These are phyloP conservation scores for Chrysolina oricalcia DNA, from an alignment of 2,888 invertebrate species.

Conservation along the genomic window DNA sequence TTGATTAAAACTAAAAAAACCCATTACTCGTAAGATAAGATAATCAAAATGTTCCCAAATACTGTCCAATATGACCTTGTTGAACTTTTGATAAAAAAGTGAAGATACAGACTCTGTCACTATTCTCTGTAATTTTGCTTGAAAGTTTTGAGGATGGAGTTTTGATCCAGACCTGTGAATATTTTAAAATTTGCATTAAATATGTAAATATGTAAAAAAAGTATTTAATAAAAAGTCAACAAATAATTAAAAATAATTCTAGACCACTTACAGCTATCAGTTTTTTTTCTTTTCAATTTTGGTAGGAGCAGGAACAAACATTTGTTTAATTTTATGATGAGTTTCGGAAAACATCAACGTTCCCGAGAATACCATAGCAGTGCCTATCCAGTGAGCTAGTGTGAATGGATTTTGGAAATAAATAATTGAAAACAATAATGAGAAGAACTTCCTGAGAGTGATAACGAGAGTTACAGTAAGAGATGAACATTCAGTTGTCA, in stretches of 20 bases:
- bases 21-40: no score
- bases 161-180: no score
- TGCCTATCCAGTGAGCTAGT: slow-evolving; percentile 91
- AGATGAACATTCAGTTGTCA: slow-evolving; percentile 95
- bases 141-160: no score
- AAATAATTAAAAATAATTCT: slow-evolving; percentile 7
- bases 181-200: no score
- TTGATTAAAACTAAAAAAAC: no score
- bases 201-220: neutral
- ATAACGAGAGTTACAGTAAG: slow-evolving; percentile 96
- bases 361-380: slow-evolving; percentile 91
- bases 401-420: slow-evolving; percentile 98
- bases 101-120: no score
- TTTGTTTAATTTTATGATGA: slow-evolving; percentile 43
- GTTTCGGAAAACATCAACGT: slow-evolving; percentile 75
- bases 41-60: no score
- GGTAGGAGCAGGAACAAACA: slow-evolving; percentile 22
- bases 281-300: slow-evolving; percentile 17
- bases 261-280: slow-evolving; percentile 13
- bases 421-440: slow-evolving; percentile 94
- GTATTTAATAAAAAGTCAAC: neutral
- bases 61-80: no score
- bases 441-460: slow-evolving; percentile 95
- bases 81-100: no score
- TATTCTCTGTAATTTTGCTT: no score